Evolutionary conservation across 2,113 vertebrate species (phyloP).

Genomic region (Phylloscopus whistleri): DNA sequence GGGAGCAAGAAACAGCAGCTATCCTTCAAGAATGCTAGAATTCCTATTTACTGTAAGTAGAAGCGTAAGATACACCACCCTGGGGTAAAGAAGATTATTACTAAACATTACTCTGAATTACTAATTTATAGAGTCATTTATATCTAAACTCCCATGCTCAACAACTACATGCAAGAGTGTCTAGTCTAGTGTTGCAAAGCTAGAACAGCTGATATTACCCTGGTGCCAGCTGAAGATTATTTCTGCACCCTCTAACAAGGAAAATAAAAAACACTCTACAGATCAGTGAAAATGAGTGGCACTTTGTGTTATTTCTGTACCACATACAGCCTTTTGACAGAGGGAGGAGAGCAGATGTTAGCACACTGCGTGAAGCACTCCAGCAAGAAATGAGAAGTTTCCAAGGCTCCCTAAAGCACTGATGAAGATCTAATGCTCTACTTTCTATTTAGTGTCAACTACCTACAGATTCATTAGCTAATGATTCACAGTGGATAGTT

Average conservation of each 20-base stretch:
- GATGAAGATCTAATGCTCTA: background rate
- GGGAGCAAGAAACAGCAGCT: background rate
- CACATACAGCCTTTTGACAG: conserved; percentile 9
- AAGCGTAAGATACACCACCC: background rate
- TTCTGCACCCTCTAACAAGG: conserved; percentile 27
- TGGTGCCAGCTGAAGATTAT: conserved; percentile 39
- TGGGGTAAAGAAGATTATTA: background rate
- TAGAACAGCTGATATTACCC: background rate
- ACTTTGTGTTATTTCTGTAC: conserved; percentile 49
- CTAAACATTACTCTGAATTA: background rate
- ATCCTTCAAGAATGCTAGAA: background rate
- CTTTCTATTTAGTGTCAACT: background rate
- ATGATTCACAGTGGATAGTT: background rate
- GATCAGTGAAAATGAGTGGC: conserved; percentile 21
- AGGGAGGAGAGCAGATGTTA: conserved; percentile 61
- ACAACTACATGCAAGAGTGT: background rate
- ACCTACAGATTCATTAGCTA: conserved; percentile 9
- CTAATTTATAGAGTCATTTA: background rate
- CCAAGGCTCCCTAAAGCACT: background rate
- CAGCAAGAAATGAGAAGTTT: background rate
- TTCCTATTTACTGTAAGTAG: background rate
- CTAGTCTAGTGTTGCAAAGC: background rate
- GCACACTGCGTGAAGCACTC: background rate
- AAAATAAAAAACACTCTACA: background rate
- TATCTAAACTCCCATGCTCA: background rate